A percentile compares a stretch with the other conserved stretches of the same genome.
These are phyloP conservation scores for Caranx ignobilis DNA, from an alignment of 2,113 vertebrate species.

Conservation along the genomic window DNA sequence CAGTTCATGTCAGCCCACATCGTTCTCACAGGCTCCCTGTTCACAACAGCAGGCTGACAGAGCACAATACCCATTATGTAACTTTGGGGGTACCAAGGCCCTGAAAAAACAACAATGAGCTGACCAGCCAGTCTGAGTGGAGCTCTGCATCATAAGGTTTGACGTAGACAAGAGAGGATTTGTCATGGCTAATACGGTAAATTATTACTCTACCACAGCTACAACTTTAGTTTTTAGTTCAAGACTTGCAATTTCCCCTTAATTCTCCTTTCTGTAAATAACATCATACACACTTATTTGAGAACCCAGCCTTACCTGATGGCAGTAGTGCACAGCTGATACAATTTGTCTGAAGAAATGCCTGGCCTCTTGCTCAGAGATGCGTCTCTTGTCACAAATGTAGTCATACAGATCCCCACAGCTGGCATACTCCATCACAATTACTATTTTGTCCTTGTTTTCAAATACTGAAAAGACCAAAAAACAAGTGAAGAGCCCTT, in stretches of 20 bases:
- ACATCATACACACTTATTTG: background rate
- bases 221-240: background rate
- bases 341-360: constrained; percentile 97
- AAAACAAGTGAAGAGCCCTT: background rate
- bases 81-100: constrained; percentile 51
- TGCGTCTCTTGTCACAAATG: constrained; percentile 88
- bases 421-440: constrained; percentile 98
- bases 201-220: too few relatives aligned
- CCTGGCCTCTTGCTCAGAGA: constrained; percentile 89
- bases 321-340: constrained; percentile 94
- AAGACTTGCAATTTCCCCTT: background rate
- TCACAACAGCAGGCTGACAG: constrained; percentile 48
- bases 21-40: constrained; percentile 61
- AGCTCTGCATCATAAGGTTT: constrained; percentile 23
- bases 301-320: constrained; percentile 83
- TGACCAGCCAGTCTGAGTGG: constrained; percentile 8
- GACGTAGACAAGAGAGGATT: background rate
- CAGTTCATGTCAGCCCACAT: constrained; percentile 64
- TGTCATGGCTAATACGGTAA: background rate
- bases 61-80: constrained; percentile 74
- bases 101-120: constrained; percentile 30
- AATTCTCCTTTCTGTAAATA: background rate
- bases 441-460: constrained; percentile 97
- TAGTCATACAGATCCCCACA: constrained; percentile 95
- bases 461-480: constrained; percentile 89